These are phyloP conservation scores for Elephantulus edwardii DNA, from an alignment of 2,113 vertebrate genomes.

Conservation along the genomic window DNA sequence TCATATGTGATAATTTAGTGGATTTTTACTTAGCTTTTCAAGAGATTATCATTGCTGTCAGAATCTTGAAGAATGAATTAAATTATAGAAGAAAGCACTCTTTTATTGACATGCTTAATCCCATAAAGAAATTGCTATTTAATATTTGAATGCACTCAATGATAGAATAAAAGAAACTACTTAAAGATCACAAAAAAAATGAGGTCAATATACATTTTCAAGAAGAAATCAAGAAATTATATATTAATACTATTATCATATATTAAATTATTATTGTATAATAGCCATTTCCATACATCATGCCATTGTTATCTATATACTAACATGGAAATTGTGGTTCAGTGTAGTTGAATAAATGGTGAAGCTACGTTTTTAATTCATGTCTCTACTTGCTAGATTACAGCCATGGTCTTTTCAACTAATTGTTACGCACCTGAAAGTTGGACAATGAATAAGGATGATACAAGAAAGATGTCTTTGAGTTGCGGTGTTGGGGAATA, in stretches of 20 bases:
- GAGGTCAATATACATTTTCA: not conserved
- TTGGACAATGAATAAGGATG: too few relatives aligned
- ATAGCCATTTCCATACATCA: not conserved
- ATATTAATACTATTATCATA: not conserved
- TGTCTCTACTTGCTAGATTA: not conserved
- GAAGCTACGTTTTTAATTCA: not conserved
- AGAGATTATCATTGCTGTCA: slow-evolving; percentile 24
- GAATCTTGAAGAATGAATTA: slow-evolving; percentile 19
- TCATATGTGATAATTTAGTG: slow-evolving; percentile 17
- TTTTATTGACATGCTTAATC: slow-evolving; percentile 34
- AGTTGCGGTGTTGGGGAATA: too few relatives aligned
- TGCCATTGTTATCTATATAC: not conserved
- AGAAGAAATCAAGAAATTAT: not conserved
- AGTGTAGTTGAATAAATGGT: not conserved
- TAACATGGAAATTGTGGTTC: not conserved
- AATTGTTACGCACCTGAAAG: too few relatives aligned
- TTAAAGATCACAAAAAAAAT: not conserved
- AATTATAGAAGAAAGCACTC: slow-evolving; percentile 8
- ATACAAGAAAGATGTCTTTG: too few relatives aligned
- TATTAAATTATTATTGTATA: not conserved
- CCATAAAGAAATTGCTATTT: not conserved
- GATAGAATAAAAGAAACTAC: not conserved
- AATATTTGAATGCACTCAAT: not conserved
- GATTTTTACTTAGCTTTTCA: slow-evolving; percentile 46
- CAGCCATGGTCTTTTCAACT: too few relatives aligned